A percentile compares a stretch with the other conserved stretches of the same genome.
phyloP scores from a whole-genome alignment of 1,140 invertebrate species.

The Aleiodes sp. region DNA sequence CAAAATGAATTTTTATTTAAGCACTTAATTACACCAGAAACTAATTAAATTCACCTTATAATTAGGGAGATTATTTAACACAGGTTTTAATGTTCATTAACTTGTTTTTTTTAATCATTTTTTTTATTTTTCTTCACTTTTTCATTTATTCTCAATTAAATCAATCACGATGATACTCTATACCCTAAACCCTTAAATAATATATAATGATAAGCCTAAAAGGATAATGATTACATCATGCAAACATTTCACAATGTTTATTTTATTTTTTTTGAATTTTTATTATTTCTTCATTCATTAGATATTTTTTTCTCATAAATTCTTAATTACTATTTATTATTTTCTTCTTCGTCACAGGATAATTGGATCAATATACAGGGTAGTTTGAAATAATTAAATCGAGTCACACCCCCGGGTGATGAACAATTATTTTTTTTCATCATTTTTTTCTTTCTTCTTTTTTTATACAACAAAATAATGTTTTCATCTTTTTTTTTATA shows the following conservation, averaged over 20 bases:
- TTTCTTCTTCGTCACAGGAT: constrained; percentile 1
- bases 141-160: neutral
- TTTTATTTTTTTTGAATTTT: neutral
- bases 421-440: neutral
- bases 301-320: neutral
- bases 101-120: neutral
- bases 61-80: neutral
- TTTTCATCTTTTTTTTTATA: neutral
- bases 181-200: neutral
- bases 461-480: constrained; percentile 15
- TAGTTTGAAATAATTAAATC: constrained; percentile 10
- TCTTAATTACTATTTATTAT: too few relatives aligned
- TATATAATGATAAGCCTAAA: neutral
- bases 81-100: neutral
- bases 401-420: neutral
- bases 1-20: too few relatives aligned
- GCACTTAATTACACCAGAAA: constrained; percentile 2
- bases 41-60: neutral
- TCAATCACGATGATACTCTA: neutral
- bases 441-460: neutral
- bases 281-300: neutral
- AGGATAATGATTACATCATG: constrained; percentile 1
- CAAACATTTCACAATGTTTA: neutral
- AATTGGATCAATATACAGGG: constrained; percentile 2
- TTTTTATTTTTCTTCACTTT: neutral